Base-by-base conservation (phyloP, 2,888 invertebrate species). In the Leptura quadrifasciata region DNA sequence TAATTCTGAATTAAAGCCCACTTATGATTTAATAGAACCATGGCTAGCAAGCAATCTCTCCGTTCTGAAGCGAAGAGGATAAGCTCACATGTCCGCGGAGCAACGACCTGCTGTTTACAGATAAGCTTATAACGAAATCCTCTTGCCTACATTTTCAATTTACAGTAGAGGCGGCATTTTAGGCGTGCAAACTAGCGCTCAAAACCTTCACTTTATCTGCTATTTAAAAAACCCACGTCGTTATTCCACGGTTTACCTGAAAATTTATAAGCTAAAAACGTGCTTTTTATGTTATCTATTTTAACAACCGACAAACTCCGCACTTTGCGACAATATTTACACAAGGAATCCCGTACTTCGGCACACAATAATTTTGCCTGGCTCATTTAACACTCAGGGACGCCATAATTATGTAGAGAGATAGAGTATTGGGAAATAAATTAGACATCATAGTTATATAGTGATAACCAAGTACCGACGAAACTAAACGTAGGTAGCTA, bases 31-130 rank as follows among this genome's bases (percentile, higher is more conserved):
- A 63, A 39, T 39, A 67, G 55, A 67, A 31, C 5, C 54, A 15
- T 17, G 18, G 54, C 67, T 21, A 17, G 6, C 27, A 27, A 67
- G 31, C 24, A 63, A 63, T 17, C 63, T 55, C 15, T 27, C 52
- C n/a, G 55, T 17, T 54, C 0, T 17, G 1, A 31, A 12, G 6
- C 1, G 24, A 55, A 31, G 31, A 20, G 67, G 67, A 31, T 52
- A 21, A 68, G 24, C 55, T 68, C 17, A 55, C 55, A 57, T 68
- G 57, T 65, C 68, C 31, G 27, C 20, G 27, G 55, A 18, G 58
- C 39, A 75, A 63, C 71, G 70, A 78, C 78, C 76, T 79, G 80
- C 74, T 78, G 76, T 80, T 80, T 79, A 76, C 76, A 72, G 79
- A 80, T 80, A 79, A 80, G 76, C 79, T 78, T 73, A 57, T 18